Evolutionary conservation across 2,797 vertebrate species (phyloP), one percentile per base, ranked within the genome.

Genomic region (Telmatherina bonti): DNA sequence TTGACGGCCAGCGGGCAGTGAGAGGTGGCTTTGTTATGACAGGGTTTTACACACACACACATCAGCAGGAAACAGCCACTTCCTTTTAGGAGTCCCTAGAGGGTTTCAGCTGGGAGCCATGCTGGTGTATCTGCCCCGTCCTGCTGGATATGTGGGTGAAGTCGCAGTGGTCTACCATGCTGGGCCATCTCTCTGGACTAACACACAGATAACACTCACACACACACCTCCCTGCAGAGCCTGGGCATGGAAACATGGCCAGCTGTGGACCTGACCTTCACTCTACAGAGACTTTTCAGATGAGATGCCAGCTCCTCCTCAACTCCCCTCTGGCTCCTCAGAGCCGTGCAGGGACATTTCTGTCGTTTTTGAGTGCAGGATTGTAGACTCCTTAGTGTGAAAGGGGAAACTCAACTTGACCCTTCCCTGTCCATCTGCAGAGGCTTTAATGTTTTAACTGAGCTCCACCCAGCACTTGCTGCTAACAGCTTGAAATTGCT

Each of bases 1-100:
- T 81, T 76, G 61, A 72, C 62, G 74, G 75, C 63, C 83, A 76
- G 78, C 51, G 75, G 83, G 66, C 82, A 81, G 74, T 49, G 69
- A 70, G 81, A 76, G 76, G 70, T 11, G 2, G 33, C 58, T 86
- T 86, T 88, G 85, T 89, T 87, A 62, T 84, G 76, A 87, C 83
- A 86, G 67, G 35, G 54, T 89, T 81, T 70, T 7, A 31, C 30
- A 74, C 56, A 76, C 57, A 56, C 71, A 72, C 82, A 81, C 81
- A 94, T 92, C 90, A 89, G 88, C 87, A 93, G 93, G 93, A 93
- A 93, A 86, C 91, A 90, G 91, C 85, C 89, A 87, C 90, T 92
- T 93, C 92, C 91, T 75, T 66, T 83, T 72, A 54, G 33, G 30
- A 53, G 43, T 86, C 81, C 80, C 89, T 12, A 3, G 79, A 76